Conservation (phyloP, 2,113 vertebrate genomes). For the Gavialis gangeticus region DNA sequence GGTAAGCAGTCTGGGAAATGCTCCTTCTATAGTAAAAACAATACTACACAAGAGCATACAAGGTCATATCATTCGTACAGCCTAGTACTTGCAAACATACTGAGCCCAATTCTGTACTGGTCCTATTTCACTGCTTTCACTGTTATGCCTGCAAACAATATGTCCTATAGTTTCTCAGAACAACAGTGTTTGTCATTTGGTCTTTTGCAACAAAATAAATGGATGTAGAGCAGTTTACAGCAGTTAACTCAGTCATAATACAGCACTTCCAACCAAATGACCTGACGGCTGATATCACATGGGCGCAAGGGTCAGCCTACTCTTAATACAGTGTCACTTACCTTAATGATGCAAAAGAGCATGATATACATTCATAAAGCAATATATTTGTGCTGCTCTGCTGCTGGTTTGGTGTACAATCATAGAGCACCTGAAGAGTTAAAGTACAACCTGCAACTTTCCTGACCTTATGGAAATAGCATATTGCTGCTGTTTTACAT, state of each 20-base stretch:
- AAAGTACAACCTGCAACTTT: background rate
- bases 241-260: background rate
- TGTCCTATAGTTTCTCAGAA: background rate
- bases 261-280: background rate
- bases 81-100: background rate
- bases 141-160: background rate
- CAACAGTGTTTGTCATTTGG: background rate
- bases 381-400: background rate
- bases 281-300: background rate
- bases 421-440: fast-evolving
- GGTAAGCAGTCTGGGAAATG: background rate
- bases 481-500: background rate
- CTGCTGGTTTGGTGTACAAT: background rate
- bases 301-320: background rate
- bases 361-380: background rate
- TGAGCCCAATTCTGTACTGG: background rate
- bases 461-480: background rate
- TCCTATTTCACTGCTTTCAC: background rate
- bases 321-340: background rate
- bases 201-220: background rate
- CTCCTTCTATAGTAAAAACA: background rate
- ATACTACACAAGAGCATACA: background rate
- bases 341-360: background rate
- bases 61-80: background rate
- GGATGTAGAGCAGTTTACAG: background rate